phyloP scores from a whole-genome alignment of 2,113 vertebrate species.

The Cygnus atratus region DNA sequence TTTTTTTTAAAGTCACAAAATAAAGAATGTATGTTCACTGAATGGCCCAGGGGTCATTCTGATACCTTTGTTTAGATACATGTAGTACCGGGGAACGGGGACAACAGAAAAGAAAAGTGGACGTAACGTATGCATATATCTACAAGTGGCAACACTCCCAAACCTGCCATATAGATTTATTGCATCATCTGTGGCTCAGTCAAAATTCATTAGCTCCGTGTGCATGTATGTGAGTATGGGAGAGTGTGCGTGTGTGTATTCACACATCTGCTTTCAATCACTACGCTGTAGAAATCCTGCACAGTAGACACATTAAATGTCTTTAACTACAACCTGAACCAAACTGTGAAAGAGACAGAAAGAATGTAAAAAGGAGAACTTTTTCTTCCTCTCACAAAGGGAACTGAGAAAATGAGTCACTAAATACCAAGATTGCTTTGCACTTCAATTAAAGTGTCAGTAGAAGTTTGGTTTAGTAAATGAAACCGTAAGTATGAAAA shows the following conservation, averaged over 20 bases:
- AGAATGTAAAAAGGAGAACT: neutral
- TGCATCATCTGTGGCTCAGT: constrained; percentile 48
- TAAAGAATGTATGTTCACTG: neutral
- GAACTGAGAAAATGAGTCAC: constrained; percentile 33
- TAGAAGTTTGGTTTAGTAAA: neutral
- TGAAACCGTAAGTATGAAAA: neutral
- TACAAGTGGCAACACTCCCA: constrained; percentile 52
- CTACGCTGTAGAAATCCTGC: constrained; percentile 37
- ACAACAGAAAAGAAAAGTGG: neutral
- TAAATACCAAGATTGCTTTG: neutral
- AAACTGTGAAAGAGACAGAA: constrained; percentile 31
- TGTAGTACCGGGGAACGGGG: neutral
- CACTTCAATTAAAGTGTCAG: neutral
- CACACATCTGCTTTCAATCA: constrained; percentile 48
- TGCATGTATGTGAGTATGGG: neutral
- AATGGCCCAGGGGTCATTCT: neutral
- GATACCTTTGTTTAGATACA: constrained; percentile 1
- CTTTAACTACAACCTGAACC: constrained; percentile 45
- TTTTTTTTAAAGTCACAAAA: neutral
- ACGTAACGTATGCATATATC: neutral
- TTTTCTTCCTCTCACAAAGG: neutral
- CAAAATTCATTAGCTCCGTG: constrained; percentile 51
- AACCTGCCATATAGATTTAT: constrained; percentile 58
- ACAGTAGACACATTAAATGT: constrained; percentile 42
- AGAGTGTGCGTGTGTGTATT: constrained; percentile 23